Evolutionary conservation across 2,113 vertebrate genomes (phyloP).

Genomic region (Indicator maculatus): DNA sequence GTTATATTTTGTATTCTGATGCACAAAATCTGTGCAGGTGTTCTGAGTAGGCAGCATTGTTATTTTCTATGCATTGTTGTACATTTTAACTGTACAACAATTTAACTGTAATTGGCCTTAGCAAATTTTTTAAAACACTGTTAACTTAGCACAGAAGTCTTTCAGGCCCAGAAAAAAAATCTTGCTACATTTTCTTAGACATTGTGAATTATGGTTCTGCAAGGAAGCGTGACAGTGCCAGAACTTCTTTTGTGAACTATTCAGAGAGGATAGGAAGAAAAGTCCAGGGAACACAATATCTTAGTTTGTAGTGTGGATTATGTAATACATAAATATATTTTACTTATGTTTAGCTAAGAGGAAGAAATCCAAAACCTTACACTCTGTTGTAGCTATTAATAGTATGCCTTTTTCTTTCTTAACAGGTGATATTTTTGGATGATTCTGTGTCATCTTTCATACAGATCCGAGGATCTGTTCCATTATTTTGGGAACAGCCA

Average conservation of each 20-base stretch:
- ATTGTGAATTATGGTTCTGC: background rate
- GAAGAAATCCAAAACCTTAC: background rate
- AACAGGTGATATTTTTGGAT: constrained; percentile 93
- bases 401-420: background rate
- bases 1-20: background rate
- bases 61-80: background rate
- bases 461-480: constrained; percentile 95
- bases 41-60: background rate
- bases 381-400: background rate
- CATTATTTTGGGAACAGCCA: constrained; percentile 98
- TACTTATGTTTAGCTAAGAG: background rate
- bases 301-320: background rate
- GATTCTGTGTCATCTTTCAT: constrained; percentile 95
- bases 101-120: too few relatives aligned
- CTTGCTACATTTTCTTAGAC: background rate
- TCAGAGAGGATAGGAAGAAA: background rate
- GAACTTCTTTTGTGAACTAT: background rate
- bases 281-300: background rate
- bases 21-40: background rate
- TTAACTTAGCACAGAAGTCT: background rate
- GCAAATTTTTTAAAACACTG: background rate
- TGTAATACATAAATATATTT: background rate
- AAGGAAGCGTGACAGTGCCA: too few relatives aligned
- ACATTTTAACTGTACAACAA: background rate
- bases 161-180: background rate